Percentiles rank a stretch among this genome's conserved stretches.
phyloP scores from a whole-genome alignment of 2,888 invertebrate species.

The Folsomia manolachei region DNA sequence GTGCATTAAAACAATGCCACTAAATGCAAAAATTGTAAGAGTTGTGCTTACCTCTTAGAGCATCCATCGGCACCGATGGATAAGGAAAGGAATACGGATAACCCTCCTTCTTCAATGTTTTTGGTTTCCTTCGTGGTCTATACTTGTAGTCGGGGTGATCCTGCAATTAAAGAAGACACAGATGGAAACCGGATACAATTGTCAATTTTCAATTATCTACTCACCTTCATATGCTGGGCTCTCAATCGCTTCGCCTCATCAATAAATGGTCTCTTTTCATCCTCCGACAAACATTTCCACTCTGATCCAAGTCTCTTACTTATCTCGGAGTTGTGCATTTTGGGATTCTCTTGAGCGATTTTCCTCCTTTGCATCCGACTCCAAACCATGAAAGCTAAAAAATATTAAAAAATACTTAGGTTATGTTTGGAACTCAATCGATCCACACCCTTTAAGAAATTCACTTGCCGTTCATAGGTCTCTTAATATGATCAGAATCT shows the following conservation, averaged over 20 bases:
- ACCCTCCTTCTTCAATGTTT: constrained; percentile 67
- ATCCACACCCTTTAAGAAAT: no score
- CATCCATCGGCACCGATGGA: constrained; percentile 86
- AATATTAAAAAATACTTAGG: no score
- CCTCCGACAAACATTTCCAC: constrained; percentile 82
- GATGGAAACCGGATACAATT: no score
- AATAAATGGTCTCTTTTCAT: constrained; percentile 83
- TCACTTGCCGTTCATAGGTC: constrained; percentile 46
- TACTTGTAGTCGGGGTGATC: constrained; percentile 58
- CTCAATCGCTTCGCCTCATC: constrained; percentile 81
- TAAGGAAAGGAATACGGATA: constrained; percentile 91
- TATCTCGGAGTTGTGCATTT: constrained; percentile 69
- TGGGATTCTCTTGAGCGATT: constrained; percentile 88
- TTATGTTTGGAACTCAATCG: no score
- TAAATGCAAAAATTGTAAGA: neutral
- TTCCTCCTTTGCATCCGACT: constrained; percentile 85
- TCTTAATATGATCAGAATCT: constrained; percentile 34
- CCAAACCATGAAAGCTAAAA: constrained; percentile 18
- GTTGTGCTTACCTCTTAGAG: constrained; percentile 62
- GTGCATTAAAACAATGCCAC: neutral
- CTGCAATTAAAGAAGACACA: constrained; percentile 37
- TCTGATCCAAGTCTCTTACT: constrained; percentile 84
- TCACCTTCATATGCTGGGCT: constrained; percentile 62
- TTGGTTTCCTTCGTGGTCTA: constrained; percentile 55
- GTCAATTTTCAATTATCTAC: constrained; percentile 64